Conservation (phyloP, 2,888 invertebrate genomes). For the Teleogryllus oceanicus region DNA sequence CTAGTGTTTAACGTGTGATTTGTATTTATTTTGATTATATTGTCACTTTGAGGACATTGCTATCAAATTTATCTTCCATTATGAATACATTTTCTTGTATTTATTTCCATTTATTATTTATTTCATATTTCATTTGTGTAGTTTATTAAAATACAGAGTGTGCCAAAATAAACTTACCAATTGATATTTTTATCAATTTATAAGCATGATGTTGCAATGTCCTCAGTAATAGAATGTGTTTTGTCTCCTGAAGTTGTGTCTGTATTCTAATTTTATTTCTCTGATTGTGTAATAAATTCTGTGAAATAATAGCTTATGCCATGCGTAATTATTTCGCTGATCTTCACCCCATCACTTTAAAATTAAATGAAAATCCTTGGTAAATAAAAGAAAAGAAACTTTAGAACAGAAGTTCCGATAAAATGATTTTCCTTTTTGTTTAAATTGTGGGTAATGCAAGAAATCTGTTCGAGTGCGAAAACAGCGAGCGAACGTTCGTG, state of each 20-base stretch:
- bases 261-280: slow-evolving; percentile 35
- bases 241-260: slow-evolving; percentile 31
- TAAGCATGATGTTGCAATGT: slow-evolving; percentile 35
- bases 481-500: no score
- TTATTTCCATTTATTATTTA: slow-evolving; percentile 30
- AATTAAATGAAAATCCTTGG: no score
- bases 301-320: not conserved
- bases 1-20: slow-evolving; percentile 30
- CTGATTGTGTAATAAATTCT: slow-evolving; percentile 40
- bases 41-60: slow-evolving; percentile 23
- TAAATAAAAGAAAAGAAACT: no score
- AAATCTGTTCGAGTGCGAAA: no score
- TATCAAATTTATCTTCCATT: slow-evolving; percentile 22
- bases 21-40: slow-evolving; percentile 28
- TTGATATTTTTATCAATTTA: slow-evolving; percentile 27
- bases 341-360: no score
- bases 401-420: no score
- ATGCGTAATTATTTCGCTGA: not conserved
- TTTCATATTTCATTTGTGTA: slow-evolving; percentile 20
- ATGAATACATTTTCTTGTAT: slow-evolving; percentile 1
- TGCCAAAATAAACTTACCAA: slow-evolving; percentile 37
- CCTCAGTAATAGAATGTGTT: slow-evolving; percentile 38
- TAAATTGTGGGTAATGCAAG: no score
- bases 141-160: slow-evolving; percentile 35
- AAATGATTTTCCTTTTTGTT: no score